A percentile compares a stretch with the other conserved stretches of the same genome.
These are phyloP conservation scores for Axis porcinus DNA, from an alignment of 2,113 vertebrate genomes.

Conservation along the genomic window DNA sequence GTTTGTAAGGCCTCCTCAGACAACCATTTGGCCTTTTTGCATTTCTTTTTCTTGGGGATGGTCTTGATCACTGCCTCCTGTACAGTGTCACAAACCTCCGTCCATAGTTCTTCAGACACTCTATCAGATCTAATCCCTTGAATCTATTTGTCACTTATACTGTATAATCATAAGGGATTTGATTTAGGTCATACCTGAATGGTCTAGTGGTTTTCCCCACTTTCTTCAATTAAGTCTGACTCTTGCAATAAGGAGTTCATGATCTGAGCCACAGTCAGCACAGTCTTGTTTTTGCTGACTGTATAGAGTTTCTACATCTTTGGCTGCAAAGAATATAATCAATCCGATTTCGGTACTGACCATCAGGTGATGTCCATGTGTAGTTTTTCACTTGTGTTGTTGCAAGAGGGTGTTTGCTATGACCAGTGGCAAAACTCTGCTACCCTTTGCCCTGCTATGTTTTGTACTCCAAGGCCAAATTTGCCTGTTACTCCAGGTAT, in stretches of 20 bases:
- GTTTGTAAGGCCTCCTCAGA: background rate
- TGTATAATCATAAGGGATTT: background rate
- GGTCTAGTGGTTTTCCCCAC: background rate
- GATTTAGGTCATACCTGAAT: background rate
- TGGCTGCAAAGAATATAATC: background rate
- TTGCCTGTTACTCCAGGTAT: background rate
- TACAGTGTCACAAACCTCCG: background rate
- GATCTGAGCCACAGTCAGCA: background rate
- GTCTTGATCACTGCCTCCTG: background rate
- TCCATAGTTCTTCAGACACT: background rate
- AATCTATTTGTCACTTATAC: background rate
- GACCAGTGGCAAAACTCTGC: background rate
- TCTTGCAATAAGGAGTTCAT: background rate
- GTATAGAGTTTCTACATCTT: background rate
- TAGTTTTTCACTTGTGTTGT: background rate
- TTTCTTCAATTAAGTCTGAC: background rate
- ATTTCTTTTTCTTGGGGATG: background rate
- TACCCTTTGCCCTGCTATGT: background rate
- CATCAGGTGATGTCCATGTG: background rate
- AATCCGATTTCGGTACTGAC: rapidly evolving
- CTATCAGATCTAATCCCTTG: background rate
- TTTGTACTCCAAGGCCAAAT: background rate
- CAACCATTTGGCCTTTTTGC: background rate
- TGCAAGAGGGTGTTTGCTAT: background rate
- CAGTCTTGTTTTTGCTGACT: background rate